phyloP scores from a whole-genome alignment of 2,888 invertebrate species.

The Eupithecia insigniata region DNA sequence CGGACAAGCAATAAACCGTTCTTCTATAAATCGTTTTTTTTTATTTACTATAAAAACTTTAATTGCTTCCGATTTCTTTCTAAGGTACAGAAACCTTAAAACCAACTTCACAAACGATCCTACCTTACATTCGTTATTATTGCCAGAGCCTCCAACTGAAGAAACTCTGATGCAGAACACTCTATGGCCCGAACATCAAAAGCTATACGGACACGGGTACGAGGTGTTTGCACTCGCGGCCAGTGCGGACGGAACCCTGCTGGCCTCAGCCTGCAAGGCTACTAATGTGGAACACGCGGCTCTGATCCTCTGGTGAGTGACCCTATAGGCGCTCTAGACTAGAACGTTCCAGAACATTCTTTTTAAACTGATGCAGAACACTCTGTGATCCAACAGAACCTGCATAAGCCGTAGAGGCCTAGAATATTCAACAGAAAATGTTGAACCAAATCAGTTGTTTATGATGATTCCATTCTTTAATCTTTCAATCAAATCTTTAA shows the following conservation, averaged over 20 bases:
- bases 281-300: slow-evolving; percentile 91
- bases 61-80: too few species aligned
- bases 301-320: slow-evolving; percentile 93
- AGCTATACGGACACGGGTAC: slow-evolving; percentile 98
- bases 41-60: too few species aligned
- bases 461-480: too few species aligned
- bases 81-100: background rate
- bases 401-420: too few species aligned
- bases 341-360: background rate
- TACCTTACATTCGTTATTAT: background rate
- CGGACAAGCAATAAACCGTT: too few species aligned
- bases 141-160: slow-evolving; percentile 93
- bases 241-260: slow-evolving; percentile 86
- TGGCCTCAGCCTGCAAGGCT: slow-evolving; percentile 95
- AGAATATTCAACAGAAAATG: too few species aligned
- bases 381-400: background rate
- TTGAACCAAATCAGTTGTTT: too few species aligned
- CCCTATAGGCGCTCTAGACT: background rate
- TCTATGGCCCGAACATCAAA: slow-evolving; percentile 97
- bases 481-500: background rate
- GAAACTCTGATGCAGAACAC: slow-evolving; percentile 96
- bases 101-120: background rate
- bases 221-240: slow-evolving; percentile 94
- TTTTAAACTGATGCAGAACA: background rate
- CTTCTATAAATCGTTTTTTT: too few species aligned